These are phyloP conservation scores for Speoplatyrhinus poulsoni DNA, from an alignment of 2,113 vertebrate genomes.

Conservation along the genomic window DNA sequence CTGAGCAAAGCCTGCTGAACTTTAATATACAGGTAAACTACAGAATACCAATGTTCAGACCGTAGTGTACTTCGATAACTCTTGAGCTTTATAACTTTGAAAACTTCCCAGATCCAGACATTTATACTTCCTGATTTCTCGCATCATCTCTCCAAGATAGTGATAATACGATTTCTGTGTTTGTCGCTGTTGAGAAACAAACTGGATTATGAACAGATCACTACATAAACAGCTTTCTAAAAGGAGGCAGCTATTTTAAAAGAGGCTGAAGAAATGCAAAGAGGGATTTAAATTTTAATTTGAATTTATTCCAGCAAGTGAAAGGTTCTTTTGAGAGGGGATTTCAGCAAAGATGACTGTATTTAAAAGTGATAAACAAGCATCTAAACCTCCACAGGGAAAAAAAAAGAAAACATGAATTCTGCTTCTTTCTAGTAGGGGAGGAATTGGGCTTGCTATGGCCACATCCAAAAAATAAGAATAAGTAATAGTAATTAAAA, in stretches of 20 bases:
- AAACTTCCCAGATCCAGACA: conserved; percentile 79
- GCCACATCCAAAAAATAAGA: conserved; percentile 76
- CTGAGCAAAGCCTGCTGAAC: conserved; percentile 60
- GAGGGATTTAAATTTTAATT: conserved; percentile 89
- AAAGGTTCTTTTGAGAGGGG: conserved; percentile 88
- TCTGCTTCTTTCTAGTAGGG: conserved; percentile 76
- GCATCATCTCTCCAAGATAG: conserved; percentile 84
- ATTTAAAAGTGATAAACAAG: conserved; percentile 89
- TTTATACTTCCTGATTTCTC: conserved; percentile 81
- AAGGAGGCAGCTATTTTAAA: conserved; percentile 87
- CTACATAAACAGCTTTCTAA: conserved; percentile 88
- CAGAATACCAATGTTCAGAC: conserved; percentile 68
- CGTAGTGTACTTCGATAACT: conserved; percentile 68
- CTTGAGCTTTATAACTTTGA: conserved; percentile 75
- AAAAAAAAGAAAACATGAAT: conserved; percentile 78
- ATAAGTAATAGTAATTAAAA: conserved; percentile 80
- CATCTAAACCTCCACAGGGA: conserved; percentile 81
- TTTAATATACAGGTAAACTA: conserved; percentile 6
- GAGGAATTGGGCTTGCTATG: conserved; percentile 73
- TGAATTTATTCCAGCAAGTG: conserved; percentile 88
- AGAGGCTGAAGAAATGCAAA: conserved; percentile 86
- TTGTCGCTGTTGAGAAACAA: conserved; percentile 86
- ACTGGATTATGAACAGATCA: conserved; percentile 88
- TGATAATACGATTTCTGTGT: conserved; percentile 86
- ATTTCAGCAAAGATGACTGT: conserved; percentile 86